phyloP scores from a whole-genome alignment of 2,113 vertebrate species.

The Saguinus imperator region DNA sequence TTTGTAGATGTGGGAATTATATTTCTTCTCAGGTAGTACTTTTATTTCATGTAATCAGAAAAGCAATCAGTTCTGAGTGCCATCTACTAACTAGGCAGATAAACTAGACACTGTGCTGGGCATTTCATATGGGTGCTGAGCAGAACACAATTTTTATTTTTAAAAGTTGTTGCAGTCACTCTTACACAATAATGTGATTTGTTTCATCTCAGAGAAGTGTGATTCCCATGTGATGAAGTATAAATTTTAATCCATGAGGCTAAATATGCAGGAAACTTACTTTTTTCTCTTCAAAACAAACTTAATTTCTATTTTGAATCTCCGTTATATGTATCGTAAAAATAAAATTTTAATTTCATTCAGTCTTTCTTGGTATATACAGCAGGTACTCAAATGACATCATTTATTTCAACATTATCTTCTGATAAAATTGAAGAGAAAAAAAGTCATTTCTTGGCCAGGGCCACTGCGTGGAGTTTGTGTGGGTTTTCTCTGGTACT shows the following conservation, averaged over 20 bases:
- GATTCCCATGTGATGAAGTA: not conserved
- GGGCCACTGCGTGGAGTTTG: not conserved
- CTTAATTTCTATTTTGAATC: not conserved
- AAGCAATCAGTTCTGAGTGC: not conserved
- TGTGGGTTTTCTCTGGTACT: not conserved
- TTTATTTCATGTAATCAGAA: not conserved
- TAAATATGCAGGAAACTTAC: not conserved
- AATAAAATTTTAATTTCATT: not conserved
- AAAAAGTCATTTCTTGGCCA: not conserved
- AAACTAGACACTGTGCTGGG: rapidly evolving
- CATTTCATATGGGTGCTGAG: not conserved
- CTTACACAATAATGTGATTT: not conserved
- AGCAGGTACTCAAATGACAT: not conserved
- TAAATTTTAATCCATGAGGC: not conserved
- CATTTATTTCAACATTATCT: not conserved
- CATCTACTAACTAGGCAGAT: rapidly evolving
- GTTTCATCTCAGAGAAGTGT: not conserved
- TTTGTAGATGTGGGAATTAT: not conserved
- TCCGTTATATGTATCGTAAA: not conserved
- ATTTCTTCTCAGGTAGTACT: not conserved
- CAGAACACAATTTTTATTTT: not conserved
- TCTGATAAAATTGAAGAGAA: not conserved
- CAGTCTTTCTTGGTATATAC: not conserved
- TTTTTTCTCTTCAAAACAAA: not conserved
- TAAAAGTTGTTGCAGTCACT: not conserved